These are phyloP conservation scores for Aphaenogaster ashmeadi DNA, from an alignment of 1,140 invertebrate species.

Conservation along the genomic window DNA sequence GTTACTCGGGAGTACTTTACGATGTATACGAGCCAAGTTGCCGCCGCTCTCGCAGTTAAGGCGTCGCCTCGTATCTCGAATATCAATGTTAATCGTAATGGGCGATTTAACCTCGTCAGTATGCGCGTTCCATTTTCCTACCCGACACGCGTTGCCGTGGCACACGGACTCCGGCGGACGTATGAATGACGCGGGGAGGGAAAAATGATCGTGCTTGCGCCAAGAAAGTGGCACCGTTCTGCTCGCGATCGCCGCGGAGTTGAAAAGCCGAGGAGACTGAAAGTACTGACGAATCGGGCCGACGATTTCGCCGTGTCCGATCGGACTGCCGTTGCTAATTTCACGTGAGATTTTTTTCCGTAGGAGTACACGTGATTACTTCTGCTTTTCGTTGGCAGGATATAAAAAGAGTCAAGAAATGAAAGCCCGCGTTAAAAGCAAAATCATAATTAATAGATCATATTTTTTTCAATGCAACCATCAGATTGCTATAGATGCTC, in stretches of 20 bases:
- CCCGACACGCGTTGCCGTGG: slow-evolving; percentile 43
- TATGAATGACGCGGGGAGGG: slow-evolving; percentile 50
- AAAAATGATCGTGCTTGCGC: slow-evolving; percentile 45
- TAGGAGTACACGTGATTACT: background rate
- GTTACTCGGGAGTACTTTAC: slow-evolving; percentile 29
- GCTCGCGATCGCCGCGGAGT: slow-evolving; percentile 23
- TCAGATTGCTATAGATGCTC: background rate
- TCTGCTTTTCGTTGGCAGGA: background rate
- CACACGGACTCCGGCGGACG: slow-evolving; percentile 28
- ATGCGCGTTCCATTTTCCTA: slow-evolving; percentile 60
- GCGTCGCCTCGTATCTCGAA: slow-evolving; percentile 57
- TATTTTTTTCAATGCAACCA: background rate
- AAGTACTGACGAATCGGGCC: slow-evolving; percentile 1
- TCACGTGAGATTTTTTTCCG: background rate
- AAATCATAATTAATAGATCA: background rate
- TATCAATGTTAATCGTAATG: slow-evolving; percentile 64
- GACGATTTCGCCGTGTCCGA: background rate
- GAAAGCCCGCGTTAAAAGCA: background rate
- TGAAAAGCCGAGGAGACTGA: slow-evolving; percentile 20
- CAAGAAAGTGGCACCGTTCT: slow-evolving; percentile 59
- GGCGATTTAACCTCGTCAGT: slow-evolving; percentile 62
- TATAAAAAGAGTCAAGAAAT: background rate
- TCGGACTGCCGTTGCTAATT: background rate
- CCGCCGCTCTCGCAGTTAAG: slow-evolving; percentile 44
- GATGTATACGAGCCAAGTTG: slow-evolving; percentile 27